phyloP scores from a whole-genome alignment of 2,113 vertebrate genomes.

The Takifugu bimaculatus region DNA sequence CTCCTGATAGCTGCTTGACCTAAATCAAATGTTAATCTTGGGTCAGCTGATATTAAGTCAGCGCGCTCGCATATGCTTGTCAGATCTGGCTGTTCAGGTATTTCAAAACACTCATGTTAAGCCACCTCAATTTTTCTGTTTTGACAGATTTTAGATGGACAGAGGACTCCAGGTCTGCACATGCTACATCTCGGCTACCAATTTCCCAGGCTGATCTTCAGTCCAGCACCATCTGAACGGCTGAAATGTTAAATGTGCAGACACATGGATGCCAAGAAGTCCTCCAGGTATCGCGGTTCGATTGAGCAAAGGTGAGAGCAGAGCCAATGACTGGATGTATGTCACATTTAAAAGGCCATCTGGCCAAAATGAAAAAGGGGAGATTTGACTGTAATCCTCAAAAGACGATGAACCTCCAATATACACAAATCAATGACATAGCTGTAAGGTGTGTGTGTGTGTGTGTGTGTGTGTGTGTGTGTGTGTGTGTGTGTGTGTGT shows the following conservation, averaged over 20 bases:
- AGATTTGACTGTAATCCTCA: constrained; percentile 1
- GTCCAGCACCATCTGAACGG: neutral
- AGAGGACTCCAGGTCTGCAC: neutral
- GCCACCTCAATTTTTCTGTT: too few species aligned
- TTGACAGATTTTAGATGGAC: neutral
- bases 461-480: constrained; percentile 8
- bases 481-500: constrained; percentile 15
- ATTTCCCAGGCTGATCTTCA: neutral
- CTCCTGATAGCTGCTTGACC: constrained; percentile 4
- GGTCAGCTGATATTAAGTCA: too few species aligned
- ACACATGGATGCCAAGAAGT: constrained; percentile 7
- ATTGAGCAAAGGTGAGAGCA: constrained; percentile 13
- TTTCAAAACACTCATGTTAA: too few species aligned
- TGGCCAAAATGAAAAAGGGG: neutral
- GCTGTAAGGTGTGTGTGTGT: neutral
- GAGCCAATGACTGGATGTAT: constrained; percentile 21
- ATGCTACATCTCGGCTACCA: too few species aligned
- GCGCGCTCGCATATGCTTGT: too few species aligned
- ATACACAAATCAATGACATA: neutral
- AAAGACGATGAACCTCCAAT: neutral
- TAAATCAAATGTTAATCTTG: too few species aligned
- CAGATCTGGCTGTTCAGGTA: too few species aligned
- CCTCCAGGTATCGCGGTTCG: neutral
- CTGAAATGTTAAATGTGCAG: constrained; percentile 18
- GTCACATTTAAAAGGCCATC: neutral